These are phyloP conservation scores for Pantherophis vulpinus DNA, from an alignment of 2,797 vertebrate genomes.

Conservation along the genomic window DNA sequence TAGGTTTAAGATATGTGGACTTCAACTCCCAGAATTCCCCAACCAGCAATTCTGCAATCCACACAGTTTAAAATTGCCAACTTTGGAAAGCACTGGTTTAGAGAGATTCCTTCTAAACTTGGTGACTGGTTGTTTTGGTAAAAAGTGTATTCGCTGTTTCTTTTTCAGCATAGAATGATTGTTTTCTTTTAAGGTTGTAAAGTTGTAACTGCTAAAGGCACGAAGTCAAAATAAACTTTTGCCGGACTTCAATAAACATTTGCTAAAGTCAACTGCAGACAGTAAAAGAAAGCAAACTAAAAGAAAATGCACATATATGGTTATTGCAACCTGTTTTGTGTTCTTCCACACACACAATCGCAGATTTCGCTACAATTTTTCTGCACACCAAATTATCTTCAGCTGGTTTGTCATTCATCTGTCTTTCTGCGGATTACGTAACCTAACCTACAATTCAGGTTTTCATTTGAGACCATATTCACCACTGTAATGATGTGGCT, in stretches of 20 bases:
- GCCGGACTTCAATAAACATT: neutral
- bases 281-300: neutral
- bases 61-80: no score
- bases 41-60: neutral
- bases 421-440: neutral
- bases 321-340: neutral
- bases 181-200: neutral
- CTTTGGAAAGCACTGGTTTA: neutral
- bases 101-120: neutral
- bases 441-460: neutral
- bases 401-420: no score
- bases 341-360: neutral
- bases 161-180: neutral
- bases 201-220: neutral
- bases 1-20: neutral
- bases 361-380: neutral
- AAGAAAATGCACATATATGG: no score
- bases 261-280: neutral
- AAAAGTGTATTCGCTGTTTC: neutral
- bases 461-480: neutral
- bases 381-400: neutral
- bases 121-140: neutral
- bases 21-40: neutral
- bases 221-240: neutral
- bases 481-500: neutral